Evolutionary conservation across 2,113 vertebrate species (phyloP).

Genomic region (Barnardius zonarius): DNA sequence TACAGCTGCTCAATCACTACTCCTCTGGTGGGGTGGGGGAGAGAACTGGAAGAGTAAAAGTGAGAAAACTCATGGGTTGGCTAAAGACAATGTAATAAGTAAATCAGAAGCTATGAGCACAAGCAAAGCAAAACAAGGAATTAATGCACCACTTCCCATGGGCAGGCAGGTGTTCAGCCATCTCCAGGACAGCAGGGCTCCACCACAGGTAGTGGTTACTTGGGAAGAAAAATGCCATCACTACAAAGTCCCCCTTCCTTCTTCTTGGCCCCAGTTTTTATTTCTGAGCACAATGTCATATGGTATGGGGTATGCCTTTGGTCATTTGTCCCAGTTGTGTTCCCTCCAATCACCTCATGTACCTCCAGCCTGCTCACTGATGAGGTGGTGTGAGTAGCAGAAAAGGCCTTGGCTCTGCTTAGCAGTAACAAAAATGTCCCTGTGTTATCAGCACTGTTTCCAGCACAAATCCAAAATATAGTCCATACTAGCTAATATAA

Average conservation of each 20-base stretch:
- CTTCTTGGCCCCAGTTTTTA: background rate
- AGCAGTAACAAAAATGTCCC: background rate
- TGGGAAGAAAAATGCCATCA: background rate
- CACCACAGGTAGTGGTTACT: background rate
- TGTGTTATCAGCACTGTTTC: background rate
- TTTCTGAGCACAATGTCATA: background rate
- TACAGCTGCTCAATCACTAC: background rate
- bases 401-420: background rate
- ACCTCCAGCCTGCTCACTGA: background rate
- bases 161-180: background rate
- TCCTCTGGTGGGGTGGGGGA: fast-evolving
- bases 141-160: background rate
- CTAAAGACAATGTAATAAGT: background rate
- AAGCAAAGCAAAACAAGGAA: background rate
- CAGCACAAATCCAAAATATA: background rate
- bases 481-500: background rate
- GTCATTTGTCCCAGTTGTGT: background rate
- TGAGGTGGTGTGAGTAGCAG: background rate
- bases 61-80: background rate
- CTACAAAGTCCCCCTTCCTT: background rate
- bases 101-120: background rate
- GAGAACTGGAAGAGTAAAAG: background rate
- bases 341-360: background rate
- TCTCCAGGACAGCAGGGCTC: background rate
- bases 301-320: background rate